These are phyloP conservation scores for Valencia hispanica DNA, from an alignment of 2,797 vertebrate genomes.

Conservation along the genomic window DNA sequence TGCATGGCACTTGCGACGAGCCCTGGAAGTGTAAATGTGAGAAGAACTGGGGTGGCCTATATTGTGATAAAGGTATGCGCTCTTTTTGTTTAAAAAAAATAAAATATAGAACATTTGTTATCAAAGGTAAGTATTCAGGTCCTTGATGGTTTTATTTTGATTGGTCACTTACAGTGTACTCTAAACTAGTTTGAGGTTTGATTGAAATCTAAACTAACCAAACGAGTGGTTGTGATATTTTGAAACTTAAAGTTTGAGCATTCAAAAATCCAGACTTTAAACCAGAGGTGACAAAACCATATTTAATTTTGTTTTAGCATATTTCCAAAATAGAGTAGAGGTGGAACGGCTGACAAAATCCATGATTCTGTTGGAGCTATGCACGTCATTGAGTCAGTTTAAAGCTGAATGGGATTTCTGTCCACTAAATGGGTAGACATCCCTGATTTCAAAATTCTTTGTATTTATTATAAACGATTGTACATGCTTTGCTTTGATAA, in stretches of 20 bases:
- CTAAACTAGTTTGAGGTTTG: neutral
- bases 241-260: no score
- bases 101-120: no score
- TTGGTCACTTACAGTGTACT: no score
- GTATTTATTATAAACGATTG: no score
- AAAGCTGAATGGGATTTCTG: neutral
- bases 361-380: neutral
- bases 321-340: neutral
- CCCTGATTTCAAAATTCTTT: neutral
- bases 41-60: constrained; percentile 96
- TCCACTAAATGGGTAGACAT: neutral
- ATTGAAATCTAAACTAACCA: neutral
- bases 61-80: constrained; percentile 92
- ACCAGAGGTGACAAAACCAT: no score
- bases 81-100: neutral
- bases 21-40: constrained; percentile 96
- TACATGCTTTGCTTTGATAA: no score
- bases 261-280: no score
- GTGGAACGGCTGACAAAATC: neutral
- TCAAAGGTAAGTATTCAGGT: no score
- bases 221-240: no score
- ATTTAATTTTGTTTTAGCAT: no score
- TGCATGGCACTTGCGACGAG: constrained; percentile 90
- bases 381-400: neutral
- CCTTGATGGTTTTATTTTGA: no score